Percentiles rank a stretch among this genome's conserved stretches.
Evolutionary conservation across 2,888 invertebrate species (phyloP).

Genomic region (Troides helena): DNA sequence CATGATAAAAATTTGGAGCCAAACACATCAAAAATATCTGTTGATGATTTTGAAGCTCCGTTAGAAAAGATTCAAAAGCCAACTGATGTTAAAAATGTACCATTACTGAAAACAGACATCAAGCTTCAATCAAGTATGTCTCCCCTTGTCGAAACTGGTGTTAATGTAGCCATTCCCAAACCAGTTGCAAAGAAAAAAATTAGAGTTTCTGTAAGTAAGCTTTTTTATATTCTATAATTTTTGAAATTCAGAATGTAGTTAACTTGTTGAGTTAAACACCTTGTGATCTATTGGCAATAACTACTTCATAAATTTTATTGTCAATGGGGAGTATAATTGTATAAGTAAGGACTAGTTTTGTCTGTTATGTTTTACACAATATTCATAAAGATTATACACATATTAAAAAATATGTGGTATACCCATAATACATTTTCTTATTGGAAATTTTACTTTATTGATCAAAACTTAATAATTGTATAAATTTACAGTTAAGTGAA

Average conservation of each 20-base stretch:
- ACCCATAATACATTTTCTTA: too few species aligned
- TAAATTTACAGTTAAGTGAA: constrained; percentile 74
- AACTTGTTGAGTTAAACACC: neutral
- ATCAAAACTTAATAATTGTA: neutral
- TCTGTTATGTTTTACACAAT: neutral
- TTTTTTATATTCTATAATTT: neutral
- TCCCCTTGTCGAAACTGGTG: constrained; percentile 8
- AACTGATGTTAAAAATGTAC: constrained; percentile 30
- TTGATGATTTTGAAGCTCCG: constrained; percentile 32
- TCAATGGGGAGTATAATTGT: neutral
- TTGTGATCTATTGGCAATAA: neutral
- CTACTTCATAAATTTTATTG: neutral
- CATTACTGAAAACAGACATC: constrained; percentile 15
- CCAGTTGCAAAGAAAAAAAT: constrained; percentile 70
- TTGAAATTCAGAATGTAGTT: neutral
- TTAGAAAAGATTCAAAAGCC: constrained; percentile 40
- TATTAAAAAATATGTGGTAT: too few species aligned
- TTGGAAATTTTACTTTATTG: too few species aligned
- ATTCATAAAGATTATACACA: neutral
- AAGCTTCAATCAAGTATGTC: neutral
- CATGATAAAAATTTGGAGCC: constrained; percentile 36
- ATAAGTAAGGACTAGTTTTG: neutral
- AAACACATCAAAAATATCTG: constrained; percentile 20
- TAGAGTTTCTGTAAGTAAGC: constrained; percentile 60
- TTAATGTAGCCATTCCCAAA: constrained; percentile 42